These are phyloP conservation scores for Falco novaeseelandiae DNA, from an alignment of 2,797 vertebrate genomes.

Conservation along the genomic window DNA sequence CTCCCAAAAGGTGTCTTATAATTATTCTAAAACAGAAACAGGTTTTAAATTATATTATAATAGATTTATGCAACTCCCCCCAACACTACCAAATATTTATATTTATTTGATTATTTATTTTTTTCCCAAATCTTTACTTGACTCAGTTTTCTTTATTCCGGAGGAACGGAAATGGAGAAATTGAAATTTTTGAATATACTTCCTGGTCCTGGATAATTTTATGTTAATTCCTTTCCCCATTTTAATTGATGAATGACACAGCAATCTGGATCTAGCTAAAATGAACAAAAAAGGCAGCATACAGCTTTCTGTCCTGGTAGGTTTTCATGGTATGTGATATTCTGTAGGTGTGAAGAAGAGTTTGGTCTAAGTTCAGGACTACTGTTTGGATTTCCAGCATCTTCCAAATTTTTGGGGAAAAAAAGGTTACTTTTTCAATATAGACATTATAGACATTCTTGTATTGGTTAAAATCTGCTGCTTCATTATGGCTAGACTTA, in stretches of 20 bases:
- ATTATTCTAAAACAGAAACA: background rate
- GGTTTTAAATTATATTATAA: background rate
- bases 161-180: no score
- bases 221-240: no score
- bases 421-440: background rate
- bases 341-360: background rate
- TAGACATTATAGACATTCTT: background rate
- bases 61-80: background rate
- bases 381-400: background rate
- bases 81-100: background rate
- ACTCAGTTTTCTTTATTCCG: no score
- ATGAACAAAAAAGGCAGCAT: background rate
- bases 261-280: background rate
- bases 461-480: background rate
- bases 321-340: background rate
- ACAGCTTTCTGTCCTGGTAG: background rate
- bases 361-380: background rate
- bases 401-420: background rate
- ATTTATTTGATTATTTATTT: background rate
- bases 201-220: no score
- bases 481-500: background rate
- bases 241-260: no score
- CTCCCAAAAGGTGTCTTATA: background rate
- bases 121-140: no score
- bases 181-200: no score